Conservation (phyloP, 2,888 invertebrate species). For the Neelides folsomi region DNA sequence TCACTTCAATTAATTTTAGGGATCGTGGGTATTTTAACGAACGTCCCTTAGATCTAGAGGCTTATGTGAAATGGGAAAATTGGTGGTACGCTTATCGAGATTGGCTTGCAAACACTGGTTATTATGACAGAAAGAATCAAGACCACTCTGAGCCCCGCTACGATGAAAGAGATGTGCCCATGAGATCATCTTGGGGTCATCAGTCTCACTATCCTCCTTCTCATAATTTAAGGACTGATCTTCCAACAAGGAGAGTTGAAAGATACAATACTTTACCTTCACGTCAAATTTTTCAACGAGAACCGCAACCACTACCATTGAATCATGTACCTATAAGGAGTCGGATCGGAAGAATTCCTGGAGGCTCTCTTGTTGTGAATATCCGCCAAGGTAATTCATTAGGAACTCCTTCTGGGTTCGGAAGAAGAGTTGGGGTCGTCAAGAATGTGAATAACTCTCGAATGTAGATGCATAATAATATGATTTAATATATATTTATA, state of each 20-base stretch:
- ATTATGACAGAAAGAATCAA: conserved; percentile 43
- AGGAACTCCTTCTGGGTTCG: conserved; percentile 5
- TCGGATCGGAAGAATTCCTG: conserved; percentile 18
- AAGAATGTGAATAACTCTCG: too few relatives aligned
- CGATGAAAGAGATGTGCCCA: background rate
- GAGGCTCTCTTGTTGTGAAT: conserved; percentile 26
- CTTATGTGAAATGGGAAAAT: conserved; percentile 85
- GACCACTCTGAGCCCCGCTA: background rate
- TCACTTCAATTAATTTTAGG: conserved; percentile 36
- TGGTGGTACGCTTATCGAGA: conserved; percentile 91
- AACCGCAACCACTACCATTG: background rate
- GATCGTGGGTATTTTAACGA: conserved; percentile 72
- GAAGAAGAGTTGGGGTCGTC: background rate
- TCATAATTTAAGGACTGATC: conserved; percentile 1
- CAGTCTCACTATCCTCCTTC: background rate
- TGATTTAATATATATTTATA: too few relatives aligned
- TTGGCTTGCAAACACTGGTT: conserved; percentile 70
- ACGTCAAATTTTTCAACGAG: background rate
- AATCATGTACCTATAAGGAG: conserved; percentile 12
- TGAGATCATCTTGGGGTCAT: background rate
- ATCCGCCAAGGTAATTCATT: conserved; percentile 17
- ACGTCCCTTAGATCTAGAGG: conserved; percentile 50
- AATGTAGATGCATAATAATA: too few relatives aligned
- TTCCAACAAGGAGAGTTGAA: background rate
- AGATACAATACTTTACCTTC: too few relatives aligned